Conservation (phyloP, 2,113 vertebrate genomes). For the Oxyura jamaicensis region DNA sequence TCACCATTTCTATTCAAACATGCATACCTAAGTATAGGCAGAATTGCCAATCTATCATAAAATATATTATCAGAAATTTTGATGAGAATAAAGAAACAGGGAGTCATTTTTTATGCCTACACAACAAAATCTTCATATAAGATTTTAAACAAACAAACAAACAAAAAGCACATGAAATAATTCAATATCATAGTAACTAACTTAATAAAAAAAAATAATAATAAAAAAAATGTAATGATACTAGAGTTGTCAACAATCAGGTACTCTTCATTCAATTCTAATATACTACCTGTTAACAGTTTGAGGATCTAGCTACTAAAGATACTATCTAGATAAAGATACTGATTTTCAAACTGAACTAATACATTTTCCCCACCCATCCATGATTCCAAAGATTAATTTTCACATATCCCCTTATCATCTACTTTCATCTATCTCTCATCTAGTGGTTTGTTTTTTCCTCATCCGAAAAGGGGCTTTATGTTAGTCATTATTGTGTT, state of each 20-base stretch:
- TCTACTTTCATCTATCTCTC: not conserved
- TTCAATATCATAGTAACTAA: not conserved
- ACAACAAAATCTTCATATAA: not conserved
- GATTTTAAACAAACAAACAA: not conserved
- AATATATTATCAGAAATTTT: not conserved
- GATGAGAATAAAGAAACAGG: not conserved
- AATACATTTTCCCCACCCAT: not conserved
- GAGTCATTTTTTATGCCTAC: not conserved
- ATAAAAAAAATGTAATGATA: not conserved
- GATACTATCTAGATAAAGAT: not conserved
- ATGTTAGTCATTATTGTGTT: not conserved
- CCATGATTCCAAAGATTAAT: not conserved
- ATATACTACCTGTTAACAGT: fast-evolving
- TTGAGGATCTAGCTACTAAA: not conserved
- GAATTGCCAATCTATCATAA: not conserved
- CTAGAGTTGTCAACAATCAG: not conserved
- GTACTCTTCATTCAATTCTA: not conserved
- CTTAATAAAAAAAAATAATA: not conserved
- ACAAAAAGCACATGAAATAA: not conserved
- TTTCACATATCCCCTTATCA: not conserved
- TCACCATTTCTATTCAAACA: not conserved
- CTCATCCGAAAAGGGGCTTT: not conserved
- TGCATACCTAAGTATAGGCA: fast-evolving
- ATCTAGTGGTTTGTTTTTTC: not conserved
- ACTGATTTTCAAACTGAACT: not conserved